Evolutionary conservation across 2,797 vertebrate genomes (phyloP).

Genomic region (Coracias cyanogaster): DNA sequence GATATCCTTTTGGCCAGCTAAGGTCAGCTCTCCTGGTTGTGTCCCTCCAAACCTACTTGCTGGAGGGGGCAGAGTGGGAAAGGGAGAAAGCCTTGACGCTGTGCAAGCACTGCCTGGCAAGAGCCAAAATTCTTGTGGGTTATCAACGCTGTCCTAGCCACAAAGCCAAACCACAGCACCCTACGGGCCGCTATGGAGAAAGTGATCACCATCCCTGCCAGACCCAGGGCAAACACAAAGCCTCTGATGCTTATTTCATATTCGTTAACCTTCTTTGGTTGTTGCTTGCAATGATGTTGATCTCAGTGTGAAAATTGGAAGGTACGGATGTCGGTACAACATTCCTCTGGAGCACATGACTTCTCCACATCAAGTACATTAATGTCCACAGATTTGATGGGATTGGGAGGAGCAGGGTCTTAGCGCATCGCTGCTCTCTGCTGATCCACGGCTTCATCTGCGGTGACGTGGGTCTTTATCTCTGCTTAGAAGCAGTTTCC

Average conservation of each 20-base stretch:
- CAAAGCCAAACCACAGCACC: not conserved
- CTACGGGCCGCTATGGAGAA: accelerated
- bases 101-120: not conserved
- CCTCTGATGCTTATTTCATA: not conserved
- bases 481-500: not conserved
- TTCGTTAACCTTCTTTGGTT: not conserved
- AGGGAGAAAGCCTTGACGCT: no score
- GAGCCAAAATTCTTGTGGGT: not conserved
- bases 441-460: not conserved
- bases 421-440: not conserved
- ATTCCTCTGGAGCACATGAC: not conserved
- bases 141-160: not conserved
- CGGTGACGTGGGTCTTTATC: not conserved
- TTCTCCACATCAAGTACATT: accelerated
- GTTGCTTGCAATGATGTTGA: not conserved
- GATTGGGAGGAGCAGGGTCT: not conserved
- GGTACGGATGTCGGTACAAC: not conserved
- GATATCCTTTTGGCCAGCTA: no score
- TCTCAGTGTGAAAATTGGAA: not conserved
- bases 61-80: no score
- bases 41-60: no score
- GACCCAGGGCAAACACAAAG: not conserved
- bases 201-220: not conserved
- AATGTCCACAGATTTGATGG: not conserved
- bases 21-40: no score